Conservation (phyloP, 2,113 vertebrate species). For the Mastomys coucha region DNA sequence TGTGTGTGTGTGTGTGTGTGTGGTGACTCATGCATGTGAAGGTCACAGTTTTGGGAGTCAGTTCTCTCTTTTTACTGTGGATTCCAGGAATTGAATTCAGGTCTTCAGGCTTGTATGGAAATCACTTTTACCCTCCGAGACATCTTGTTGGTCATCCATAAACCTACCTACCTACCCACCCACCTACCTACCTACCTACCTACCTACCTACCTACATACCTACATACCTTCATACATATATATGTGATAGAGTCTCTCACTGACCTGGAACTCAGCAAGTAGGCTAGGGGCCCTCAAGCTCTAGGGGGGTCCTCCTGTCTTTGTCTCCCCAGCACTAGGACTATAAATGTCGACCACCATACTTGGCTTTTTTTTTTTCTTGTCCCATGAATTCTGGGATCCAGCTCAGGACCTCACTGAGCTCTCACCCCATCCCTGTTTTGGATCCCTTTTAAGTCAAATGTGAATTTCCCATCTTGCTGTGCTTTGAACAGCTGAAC, state of each 20-base stretch:
- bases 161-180: too few species aligned
- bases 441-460: constrained; percentile 45
- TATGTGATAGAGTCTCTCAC: neutral
- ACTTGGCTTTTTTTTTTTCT: neutral
- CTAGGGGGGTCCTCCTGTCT: neutral
- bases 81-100: neutral
- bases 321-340: neutral
- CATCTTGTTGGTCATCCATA: neutral
- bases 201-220: too few species aligned
- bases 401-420: neutral
- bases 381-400: neutral
- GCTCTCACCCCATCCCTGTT: neutral
- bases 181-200: neutral
- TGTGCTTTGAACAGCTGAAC: neutral
- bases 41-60: neutral
- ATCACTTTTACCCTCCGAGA: neutral
- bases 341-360: neutral
- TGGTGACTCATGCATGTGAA: too few species aligned
- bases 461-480: constrained; percentile 6
- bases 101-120: neutral
- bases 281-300: too few species aligned
- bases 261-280: neutral
- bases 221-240: too few species aligned
- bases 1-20: too few species aligned
- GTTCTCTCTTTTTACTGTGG: neutral